These are phyloP conservation scores for Pandemis cinnamomeana DNA, from an alignment of 2,888 invertebrate genomes.

Conservation along the genomic window DNA sequence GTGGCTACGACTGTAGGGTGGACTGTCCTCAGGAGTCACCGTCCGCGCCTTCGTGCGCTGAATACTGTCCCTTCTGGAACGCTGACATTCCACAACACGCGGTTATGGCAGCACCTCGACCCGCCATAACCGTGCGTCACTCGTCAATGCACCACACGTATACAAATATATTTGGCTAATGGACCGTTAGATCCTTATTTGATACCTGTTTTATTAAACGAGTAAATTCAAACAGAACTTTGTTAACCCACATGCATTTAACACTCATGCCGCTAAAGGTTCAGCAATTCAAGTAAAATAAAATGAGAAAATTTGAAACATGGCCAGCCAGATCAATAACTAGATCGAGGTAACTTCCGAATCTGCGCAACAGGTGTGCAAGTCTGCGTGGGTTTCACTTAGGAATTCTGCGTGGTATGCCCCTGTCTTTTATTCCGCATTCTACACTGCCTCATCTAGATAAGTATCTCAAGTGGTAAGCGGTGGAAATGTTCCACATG, in stretches of 20 bases:
- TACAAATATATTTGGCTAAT: slow-evolving; percentile 63
- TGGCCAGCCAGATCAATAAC: background rate
- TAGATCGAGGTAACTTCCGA: slow-evolving; percentile 37
- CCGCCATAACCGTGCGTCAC: slow-evolving; percentile 68
- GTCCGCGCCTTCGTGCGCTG: slow-evolving; percentile 74
- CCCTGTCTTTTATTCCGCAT: slow-evolving; percentile 45
- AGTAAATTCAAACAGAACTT: slow-evolving; percentile 47
- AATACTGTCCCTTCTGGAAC: slow-evolving; percentile 68
- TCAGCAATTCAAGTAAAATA: background rate
- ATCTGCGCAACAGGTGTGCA: slow-evolving; percentile 60
- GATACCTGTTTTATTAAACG: slow-evolving; percentile 31
- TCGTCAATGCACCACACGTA: slow-evolving; percentile 73
- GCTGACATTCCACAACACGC: slow-evolving; percentile 64
- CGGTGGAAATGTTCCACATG: slow-evolving; percentile 30
- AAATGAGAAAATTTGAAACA: background rate
- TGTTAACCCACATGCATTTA: slow-evolving; percentile 4
- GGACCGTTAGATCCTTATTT: slow-evolving; percentile 72
- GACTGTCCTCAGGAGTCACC: slow-evolving; percentile 78
- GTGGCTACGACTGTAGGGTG: slow-evolving; percentile 69
- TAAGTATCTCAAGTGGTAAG: slow-evolving; percentile 33
- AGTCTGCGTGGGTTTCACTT: slow-evolving; percentile 55
- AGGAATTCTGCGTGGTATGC: slow-evolving; percentile 52
- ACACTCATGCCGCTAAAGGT: background rate
- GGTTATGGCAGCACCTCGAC: slow-evolving; percentile 60
- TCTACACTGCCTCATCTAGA: slow-evolving; percentile 38